Base-by-base conservation (phyloP, 1,140 invertebrate genomes). In the Drosophila kanapiae region DNA sequence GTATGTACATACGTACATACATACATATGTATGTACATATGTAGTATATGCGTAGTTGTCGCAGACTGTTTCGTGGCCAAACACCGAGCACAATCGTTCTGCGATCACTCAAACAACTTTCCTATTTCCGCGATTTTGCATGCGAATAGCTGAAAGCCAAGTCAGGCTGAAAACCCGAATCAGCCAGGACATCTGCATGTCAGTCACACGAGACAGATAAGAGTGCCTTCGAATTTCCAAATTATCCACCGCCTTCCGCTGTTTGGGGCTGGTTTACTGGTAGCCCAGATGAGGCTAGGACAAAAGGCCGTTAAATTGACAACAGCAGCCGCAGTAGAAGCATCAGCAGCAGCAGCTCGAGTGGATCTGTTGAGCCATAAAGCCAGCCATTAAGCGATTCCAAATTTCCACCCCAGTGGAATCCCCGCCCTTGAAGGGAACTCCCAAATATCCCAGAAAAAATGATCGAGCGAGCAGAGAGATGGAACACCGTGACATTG, bases 161-260 rank as follows among this genome's bases (percentile, higher is more conserved):
- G 40, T 16, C 14, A 11, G 7, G n/a, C 13, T 49, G 27, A 7
- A 16, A n/a, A 47, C 40, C 38, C 18, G 6, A 35, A 14, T 6
- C 11, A 31, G 10, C 31, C 10, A 40, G 18, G 31, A 53, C 65
- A 68, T 72, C 59, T 78, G 60, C 56, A 71, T 54, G 51, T 42
- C 74, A 78, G 54, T 75, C 78, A 77, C 61, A 72, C 60, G 61
- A 81, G 40, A 62, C 49, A 48, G 79, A 67, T 72, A 77, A 72
- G 43, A 54, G 58, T 35, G 16, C 38, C 54, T 45, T 10, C 6
- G 6, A 18, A 48, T 42, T 16, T 33, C 38, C 8, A n/a, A 29
- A 13, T 23, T 3, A 23, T 14, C 14, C n/a, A 8, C 2, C 23
- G 45, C 23, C 48, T 53, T 33, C 31, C 13, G 14, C 67, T 58